Evolutionary conservation across 2,888 invertebrate species (phyloP).

Genomic region (Fragum fragum): DNA sequence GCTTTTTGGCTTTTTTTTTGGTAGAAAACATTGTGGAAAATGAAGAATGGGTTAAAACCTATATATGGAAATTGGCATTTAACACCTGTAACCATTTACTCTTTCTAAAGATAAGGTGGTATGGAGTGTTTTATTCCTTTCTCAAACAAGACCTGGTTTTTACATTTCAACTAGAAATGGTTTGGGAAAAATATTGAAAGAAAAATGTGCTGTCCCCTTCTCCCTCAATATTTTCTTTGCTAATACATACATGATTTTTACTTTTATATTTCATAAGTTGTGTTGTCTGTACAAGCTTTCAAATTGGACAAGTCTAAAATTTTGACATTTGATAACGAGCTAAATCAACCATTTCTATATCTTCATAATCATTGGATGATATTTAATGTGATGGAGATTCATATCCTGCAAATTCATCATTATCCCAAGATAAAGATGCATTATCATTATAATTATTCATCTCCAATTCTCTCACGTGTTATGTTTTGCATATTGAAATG

Average conservation of each 20-base stretch:
- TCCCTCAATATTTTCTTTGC: too few species aligned
- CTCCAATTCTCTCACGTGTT: neutral
- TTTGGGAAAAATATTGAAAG: slow-evolving; percentile 3
- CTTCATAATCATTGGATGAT: neutral
- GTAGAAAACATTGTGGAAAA: slow-evolving; percentile 20
- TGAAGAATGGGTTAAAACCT: slow-evolving; percentile 5
- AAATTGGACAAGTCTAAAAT: neutral
- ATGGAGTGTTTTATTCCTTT: neutral
- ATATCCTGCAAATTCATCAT: slow-evolving; percentile 1
- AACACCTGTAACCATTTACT: neutral
- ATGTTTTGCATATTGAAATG: slow-evolving; percentile 4
- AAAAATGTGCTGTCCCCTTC: too few species aligned
- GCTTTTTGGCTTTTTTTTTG: neutral
- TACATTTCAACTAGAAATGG: neutral
- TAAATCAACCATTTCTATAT: neutral
- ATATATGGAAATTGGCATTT: neutral
- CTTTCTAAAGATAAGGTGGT: neutral
- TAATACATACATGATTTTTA: neutral
- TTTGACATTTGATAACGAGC: neutral
- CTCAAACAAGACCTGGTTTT: too few species aligned
- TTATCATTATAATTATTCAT: too few species aligned
- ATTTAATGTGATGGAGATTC: slow-evolving; percentile 1
- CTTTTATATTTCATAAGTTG: neutral
- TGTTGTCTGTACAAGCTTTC: neutral
- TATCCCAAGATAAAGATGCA: neutral